Conservation (phyloP, 2,888 invertebrate genomes). For the Torymus tubicola region DNA sequence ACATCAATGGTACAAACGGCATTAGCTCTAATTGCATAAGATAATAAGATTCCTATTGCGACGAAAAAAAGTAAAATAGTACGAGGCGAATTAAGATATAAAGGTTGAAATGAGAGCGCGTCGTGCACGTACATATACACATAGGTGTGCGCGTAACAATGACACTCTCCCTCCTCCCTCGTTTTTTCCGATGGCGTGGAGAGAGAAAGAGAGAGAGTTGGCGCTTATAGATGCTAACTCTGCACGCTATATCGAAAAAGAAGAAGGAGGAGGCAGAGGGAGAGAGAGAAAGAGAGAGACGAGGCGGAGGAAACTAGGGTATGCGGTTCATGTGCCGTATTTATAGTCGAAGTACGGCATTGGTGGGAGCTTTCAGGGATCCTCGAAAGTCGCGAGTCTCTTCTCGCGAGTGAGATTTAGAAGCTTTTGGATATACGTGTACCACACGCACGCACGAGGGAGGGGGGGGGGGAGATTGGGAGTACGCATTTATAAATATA, state of each 20-base stretch:
- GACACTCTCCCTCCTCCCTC: no score
- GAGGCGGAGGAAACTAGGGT: constrained; percentile 37
- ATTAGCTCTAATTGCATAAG: constrained; percentile 71
- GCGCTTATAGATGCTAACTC: constrained; percentile 59
- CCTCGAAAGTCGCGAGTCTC: constrained; percentile 26
- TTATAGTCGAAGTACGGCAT: constrained; percentile 47
- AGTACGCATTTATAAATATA: constrained; percentile 19
- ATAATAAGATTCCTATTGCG: constrained; percentile 72
- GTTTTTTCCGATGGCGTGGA: not conserved
- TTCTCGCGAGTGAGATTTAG: constrained; percentile 44
- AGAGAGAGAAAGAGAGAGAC: not conserved
- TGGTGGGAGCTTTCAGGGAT: constrained; percentile 57
- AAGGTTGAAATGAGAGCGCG: no score
- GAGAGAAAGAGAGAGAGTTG: constrained; percentile 52
- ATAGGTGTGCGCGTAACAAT: constrained; percentile 6
- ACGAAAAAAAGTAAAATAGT: constrained; percentile 48
- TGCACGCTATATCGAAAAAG: constrained; percentile 37
- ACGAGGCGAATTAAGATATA: no score
- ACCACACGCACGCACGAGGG: constrained; percentile 5
- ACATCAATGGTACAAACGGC: constrained; percentile 75
- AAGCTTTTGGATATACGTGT: constrained; percentile 51
- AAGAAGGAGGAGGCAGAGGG: constrained; percentile 11
- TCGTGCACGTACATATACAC: no score
- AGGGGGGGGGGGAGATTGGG: not conserved
- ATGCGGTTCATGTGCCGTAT: constrained; percentile 47